Conservation (phyloP, 2,797 vertebrate species). For the Mormyrus proboscirostris region DNA sequence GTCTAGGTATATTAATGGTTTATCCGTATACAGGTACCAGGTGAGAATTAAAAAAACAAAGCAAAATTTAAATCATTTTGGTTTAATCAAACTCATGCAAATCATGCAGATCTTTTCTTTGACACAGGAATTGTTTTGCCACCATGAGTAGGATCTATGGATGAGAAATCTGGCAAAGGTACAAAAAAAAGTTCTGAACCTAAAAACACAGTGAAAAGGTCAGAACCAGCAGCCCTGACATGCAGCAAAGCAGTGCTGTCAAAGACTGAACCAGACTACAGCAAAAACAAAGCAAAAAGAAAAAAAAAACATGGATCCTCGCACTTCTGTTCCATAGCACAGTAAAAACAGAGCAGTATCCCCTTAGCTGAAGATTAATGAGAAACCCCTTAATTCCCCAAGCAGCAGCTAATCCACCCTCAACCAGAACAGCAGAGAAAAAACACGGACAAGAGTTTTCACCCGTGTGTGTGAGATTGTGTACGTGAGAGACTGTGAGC, state of each 20-base stretch:
- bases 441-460: not conserved
- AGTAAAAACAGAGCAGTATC: not conserved
- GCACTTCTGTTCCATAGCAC: not conserved
- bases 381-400: constrained; percentile 16
- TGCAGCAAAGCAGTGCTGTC: not conserved
- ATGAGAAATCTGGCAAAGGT: not conserved
- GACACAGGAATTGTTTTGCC: not conserved
- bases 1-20: not conserved
- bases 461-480: not conserved
- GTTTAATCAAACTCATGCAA: not conserved
- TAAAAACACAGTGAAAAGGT: not conserved
- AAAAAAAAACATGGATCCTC: not conserved
- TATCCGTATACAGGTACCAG: not conserved
- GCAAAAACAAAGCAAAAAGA: not conserved
- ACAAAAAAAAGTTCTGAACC: not conserved
- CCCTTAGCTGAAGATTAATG: constrained; percentile 20
- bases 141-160: not conserved
- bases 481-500: not conserved
- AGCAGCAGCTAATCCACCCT: constrained; percentile 10
- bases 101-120: not conserved
- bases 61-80: not conserved
- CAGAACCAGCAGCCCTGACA: not conserved
- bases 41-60: not conserved
- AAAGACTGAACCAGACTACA: not conserved
- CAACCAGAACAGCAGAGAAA: not conserved